Evolutionary conservation across 1,140 invertebrate genomes (phyloP).

Genomic region (Drosophila watanabei): DNA sequence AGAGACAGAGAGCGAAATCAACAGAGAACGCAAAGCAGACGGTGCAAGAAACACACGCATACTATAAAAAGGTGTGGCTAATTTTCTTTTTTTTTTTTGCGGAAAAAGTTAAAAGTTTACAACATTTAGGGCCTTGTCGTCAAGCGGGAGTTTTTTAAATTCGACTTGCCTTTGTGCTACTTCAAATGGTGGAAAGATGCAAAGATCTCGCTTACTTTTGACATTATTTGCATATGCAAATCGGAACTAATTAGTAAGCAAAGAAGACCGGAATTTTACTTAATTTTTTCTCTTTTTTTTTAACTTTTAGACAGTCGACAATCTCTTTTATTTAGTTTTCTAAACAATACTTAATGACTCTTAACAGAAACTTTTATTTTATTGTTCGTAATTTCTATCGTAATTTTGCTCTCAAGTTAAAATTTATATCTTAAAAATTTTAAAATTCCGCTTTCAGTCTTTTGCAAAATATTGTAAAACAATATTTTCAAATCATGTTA

Average conservation of each 20-base stretch:
- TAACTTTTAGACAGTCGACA: background rate
- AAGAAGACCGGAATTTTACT: background rate
- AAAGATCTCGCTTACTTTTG: slow-evolving; percentile 42
- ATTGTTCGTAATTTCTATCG: no score
- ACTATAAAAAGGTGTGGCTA: slow-evolving; percentile 57
- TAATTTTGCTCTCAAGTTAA: no score
- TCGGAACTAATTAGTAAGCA: slow-evolving; percentile 29
- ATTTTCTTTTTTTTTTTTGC: slow-evolving; percentile 29
- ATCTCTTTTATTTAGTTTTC: slow-evolving; percentile 5
- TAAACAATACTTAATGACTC: background rate
- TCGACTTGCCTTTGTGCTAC: slow-evolving; percentile 17
- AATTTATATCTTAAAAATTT: no score
- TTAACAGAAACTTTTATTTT: background rate
- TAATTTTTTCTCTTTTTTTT: background rate
- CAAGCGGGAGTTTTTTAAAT: slow-evolving; percentile 38
- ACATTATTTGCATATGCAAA: slow-evolving; percentile 51
- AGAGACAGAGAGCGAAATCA: slow-evolving; percentile 27
- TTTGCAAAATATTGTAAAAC: no score
- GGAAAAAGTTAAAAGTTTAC: slow-evolving; percentile 25
- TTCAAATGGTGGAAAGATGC: slow-evolving; percentile 8
- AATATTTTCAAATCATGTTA: no score
- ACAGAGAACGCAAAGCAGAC: slow-evolving; percentile 22
- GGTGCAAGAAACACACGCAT: slow-evolving; percentile 7
- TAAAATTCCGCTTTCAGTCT: no score
- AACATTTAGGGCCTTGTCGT: slow-evolving; percentile 17